A percentile compares a stretch with the other conserved stretches of the same genome.
Conservation (phyloP, 2,113 vertebrate genomes). For the Pristiophorus japonicus region DNA sequence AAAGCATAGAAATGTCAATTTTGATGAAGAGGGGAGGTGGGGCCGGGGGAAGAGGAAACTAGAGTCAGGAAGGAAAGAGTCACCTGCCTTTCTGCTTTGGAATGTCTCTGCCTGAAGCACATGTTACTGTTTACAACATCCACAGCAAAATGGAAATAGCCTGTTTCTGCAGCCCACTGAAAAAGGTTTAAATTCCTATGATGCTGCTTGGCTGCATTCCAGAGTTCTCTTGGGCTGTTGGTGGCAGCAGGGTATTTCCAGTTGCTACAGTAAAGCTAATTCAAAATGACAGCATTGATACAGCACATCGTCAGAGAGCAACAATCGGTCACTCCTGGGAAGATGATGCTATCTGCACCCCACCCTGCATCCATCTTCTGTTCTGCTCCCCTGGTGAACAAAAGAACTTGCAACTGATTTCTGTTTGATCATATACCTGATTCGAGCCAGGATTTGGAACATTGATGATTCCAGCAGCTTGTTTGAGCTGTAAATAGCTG, state of each 20-base stretch:
- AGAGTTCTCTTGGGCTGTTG: not conserved
- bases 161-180: not conserved
- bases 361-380: not conserved
- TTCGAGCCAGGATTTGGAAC: constrained; percentile 96
- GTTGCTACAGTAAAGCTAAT: not conserved
- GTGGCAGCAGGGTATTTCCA: not conserved
- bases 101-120: not conserved
- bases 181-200: not conserved
- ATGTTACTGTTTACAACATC: not conserved
- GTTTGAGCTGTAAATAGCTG: constrained; percentile 95
- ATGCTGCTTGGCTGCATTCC: not conserved
- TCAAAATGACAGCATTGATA: not conserved
- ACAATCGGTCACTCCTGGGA: not conserved
- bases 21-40: not conserved
- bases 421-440: constrained; percentile 62
- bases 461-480: constrained; percentile 96
- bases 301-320: not conserved
- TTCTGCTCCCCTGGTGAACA: not conserved
- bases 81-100: not conserved
- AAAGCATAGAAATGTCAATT: not conserved
- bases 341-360: not conserved
- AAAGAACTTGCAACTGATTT: not conserved
- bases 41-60: too few species aligned
- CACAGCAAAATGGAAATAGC: not conserved
- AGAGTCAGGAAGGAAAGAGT: not conserved